These are phyloP conservation scores for Nemopilema nomurai DNA, from an alignment of 30 jellyfish, hydroid and myxozoan species.

Conservation along the genomic window DNA sequence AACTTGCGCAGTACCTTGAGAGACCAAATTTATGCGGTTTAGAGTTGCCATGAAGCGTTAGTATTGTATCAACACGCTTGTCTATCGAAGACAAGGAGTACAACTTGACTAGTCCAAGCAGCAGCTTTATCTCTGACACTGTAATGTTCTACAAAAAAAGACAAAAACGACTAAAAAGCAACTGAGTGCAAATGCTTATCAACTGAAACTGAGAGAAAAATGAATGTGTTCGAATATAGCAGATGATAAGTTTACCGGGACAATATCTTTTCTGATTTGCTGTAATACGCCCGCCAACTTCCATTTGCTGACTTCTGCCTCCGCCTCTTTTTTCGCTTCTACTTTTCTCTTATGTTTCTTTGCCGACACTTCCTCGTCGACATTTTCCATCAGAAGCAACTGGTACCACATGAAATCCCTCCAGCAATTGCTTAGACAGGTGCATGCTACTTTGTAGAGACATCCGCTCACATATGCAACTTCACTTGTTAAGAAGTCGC, in stretches of 20 bases:
- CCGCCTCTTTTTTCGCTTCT: constrained; percentile 59
- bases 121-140: constrained; percentile 50
- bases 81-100: constrained; percentile 59
- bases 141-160: constrained; percentile 42
- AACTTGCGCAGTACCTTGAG: background rate
- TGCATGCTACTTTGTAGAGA: constrained; percentile 49
- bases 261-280: constrained; percentile 36
- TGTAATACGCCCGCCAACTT: constrained; percentile 29
- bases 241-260: constrained; percentile 49
- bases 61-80: constrained; percentile 44
- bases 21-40: constrained; percentile 46
- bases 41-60: constrained; percentile 55
- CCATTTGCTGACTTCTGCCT: constrained; percentile 41
- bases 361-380: constrained; percentile 66
- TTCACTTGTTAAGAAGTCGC: constrained; percentile 52
- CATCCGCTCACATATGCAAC: constrained; percentile 63
- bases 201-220: too few relatives aligned
- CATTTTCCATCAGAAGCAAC: constrained; percentile 59
- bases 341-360: constrained; percentile 42
- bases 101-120: constrained; percentile 56
- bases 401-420: constrained; percentile 89
- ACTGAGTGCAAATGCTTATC: background rate
- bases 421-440: constrained; percentile 95
- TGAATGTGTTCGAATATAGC: too few relatives aligned
- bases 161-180: background rate